phyloP scores from a whole-genome alignment of 2,888 invertebrate genomes.

The Aelia acuminata region DNA sequence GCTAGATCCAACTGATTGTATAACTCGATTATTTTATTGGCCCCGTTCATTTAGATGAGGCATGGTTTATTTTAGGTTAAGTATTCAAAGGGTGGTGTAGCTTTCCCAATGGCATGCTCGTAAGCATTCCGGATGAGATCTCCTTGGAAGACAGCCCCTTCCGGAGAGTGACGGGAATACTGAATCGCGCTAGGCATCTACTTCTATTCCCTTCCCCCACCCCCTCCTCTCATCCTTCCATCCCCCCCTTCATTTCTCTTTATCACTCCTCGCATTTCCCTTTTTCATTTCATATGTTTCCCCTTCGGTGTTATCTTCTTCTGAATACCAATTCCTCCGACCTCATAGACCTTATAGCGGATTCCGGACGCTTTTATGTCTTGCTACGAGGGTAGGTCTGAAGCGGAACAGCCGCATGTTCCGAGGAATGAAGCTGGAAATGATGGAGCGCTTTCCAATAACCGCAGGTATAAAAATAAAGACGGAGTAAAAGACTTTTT shows the following conservation, averaged over 20 bases:
- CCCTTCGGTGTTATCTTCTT: slow-evolving; percentile 18
- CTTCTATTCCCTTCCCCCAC: slow-evolving; percentile 5
- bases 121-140: slow-evolving; percentile 44
- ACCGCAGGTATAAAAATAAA: slow-evolving; percentile 17
- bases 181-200: not conserved
- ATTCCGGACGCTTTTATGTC: not conserved
- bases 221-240: no score
- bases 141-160: slow-evolving; percentile 48
- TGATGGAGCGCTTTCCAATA: slow-evolving; percentile 21
- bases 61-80: slow-evolving; percentile 41
- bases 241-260: slow-evolving; percentile 40
- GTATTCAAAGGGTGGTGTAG: slow-evolving; percentile 25
- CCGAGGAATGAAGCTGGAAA: not conserved
- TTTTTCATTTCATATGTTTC: slow-evolving; percentile 48
- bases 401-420: not conserved
- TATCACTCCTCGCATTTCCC: slow-evolving; percentile 34
- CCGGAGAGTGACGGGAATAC: slow-evolving; percentile 44
- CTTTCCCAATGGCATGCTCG: slow-evolving; percentile 1
- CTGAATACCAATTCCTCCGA: slow-evolving; percentile 46
- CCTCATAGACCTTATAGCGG: slow-evolving; percentile 3
- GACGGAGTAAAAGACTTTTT: not conserved
- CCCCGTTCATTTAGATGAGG: slow-evolving; percentile 31
- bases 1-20: not conserved
- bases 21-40: slow-evolving; percentile 35
- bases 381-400: not conserved